Evolutionary conservation across 2,888 invertebrate genomes (phyloP), one percentile per base, ranked within the genome.

Genomic region (Phaedon cochleariae): DNA sequence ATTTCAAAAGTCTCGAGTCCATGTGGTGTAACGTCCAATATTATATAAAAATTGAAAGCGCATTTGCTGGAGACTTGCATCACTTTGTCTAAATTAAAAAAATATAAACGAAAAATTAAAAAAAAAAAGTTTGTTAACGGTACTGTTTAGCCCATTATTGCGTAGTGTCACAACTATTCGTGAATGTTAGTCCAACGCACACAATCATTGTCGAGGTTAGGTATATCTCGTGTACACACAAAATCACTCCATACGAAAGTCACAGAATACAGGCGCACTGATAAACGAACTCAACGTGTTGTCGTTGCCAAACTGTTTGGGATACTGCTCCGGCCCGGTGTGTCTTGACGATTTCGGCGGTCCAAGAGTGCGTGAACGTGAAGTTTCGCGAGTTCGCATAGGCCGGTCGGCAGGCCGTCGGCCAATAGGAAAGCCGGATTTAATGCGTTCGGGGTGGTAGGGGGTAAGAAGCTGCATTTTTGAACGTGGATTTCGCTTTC

Each of bases 381-480:
- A 71, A 75, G 74, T 82, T 82, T 82, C 78, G 82, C 82, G 79
- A 81, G 79, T 80, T 79, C 78, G 80, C 78, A 78, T 78, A 80
- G 79, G 79, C 79, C 76, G 80, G 79, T 77, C 77, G 77, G 69
- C 74, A 72, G 72, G 74, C 72, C 70, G 75, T 78, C 81, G 81
- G 79, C 83, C 83, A 83, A 83, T 83, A 74, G 80, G 77, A 76
- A 74, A 74, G 76, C 76, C 74, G 70, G 74, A 69, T 78, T 80
- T 80, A 81, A 82, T 81, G 81, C 77, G 78, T 77, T 76, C 73
- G 76, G 79, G 80, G 76, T 76, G 76, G 80, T 75, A 77, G 81
- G 81, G 80, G 78, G 79, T 79, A 79, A 80, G 81, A 81, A 81
- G 81, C 82, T 82, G 82, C 81, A 82, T 82, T 82, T 82, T 82